A percentile compares a stretch with the other conserved stretches of the same genome.
Conservation (phyloP, 2,888 invertebrate genomes). For the Apantesis nais region DNA sequence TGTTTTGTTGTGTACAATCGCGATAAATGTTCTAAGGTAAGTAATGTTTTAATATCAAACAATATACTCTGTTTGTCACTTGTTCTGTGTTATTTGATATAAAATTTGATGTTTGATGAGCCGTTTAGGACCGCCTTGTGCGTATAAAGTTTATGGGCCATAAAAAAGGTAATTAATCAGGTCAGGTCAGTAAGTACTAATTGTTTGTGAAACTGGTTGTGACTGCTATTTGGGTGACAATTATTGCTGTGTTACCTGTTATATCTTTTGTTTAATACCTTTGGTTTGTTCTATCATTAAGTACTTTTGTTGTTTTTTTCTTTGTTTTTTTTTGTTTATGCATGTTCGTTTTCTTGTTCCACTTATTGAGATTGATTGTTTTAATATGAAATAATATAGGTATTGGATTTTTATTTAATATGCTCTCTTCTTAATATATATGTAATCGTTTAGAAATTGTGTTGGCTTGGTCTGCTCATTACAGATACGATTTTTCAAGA, state of each 20-base stretch:
- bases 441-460: not conserved
- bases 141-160: slow-evolving; percentile 24
- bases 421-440: not conserved
- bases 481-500: not conserved
- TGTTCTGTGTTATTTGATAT: slow-evolving; percentile 4
- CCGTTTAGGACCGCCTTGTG: slow-evolving; percentile 1
- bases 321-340: not conserved
- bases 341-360: not conserved
- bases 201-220: slow-evolving; percentile 34
- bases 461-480: not conserved
- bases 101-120: not conserved
- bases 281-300: not conserved
- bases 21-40: slow-evolving; percentile 80
- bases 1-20: slow-evolving; percentile 67
- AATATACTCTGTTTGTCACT: slow-evolving; percentile 19
- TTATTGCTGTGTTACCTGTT: slow-evolving; percentile 2
- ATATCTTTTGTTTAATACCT: not conserved
- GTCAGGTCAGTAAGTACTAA: slow-evolving; percentile 34
- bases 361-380: too few species aligned
- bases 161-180: slow-evolving; percentile 45
- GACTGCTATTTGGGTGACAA: not conserved
- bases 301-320: not conserved
- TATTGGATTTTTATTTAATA: not conserved
- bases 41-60: slow-evolving; percentile 26
- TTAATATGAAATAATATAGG: too few species aligned